Percentiles rank a stretch among this genome's conserved stretches.
Evolutionary conservation across 1,140 invertebrate genomes (phyloP).

Genomic region (Sycophila sp.): DNA sequence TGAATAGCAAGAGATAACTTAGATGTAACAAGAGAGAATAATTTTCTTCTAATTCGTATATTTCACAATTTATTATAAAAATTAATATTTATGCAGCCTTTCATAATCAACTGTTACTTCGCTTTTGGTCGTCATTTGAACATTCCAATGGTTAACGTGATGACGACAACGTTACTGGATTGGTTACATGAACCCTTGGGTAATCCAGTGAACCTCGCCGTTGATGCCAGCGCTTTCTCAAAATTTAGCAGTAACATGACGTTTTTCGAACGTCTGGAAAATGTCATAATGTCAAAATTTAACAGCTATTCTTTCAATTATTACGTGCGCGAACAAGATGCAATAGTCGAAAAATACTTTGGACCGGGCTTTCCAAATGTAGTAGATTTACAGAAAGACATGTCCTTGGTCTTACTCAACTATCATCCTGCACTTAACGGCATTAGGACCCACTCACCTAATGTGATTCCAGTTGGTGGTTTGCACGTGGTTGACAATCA

Average conservation of each 20-base stretch:
- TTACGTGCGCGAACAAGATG: slow-evolving; percentile 1
- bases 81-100: slow-evolving; percentile 35
- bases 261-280: background rate
- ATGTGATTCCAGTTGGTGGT: background rate
- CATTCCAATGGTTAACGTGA: slow-evolving; percentile 67
- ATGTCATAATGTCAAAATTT: background rate
- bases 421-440: background rate
- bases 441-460: background rate
- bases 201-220: slow-evolving; percentile 67
- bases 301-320: slow-evolving; percentile 38
- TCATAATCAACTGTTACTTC: slow-evolving; percentile 56
- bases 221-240: slow-evolving; percentile 60
- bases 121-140: slow-evolving; percentile 69
- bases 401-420: background rate
- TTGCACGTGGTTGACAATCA: background rate
- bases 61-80: too few relatives aligned
- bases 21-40: too few relatives aligned
- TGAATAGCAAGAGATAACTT: too few relatives aligned
- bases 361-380: background rate
- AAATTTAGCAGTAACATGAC: background rate
- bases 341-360: background rate
- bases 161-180: slow-evolving; percentile 65
- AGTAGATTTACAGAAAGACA: background rate
- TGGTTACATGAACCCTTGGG: slow-evolving; percentile 70
- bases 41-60: too few relatives aligned